These are phyloP conservation scores for Epistrophella euchroma DNA, from an alignment of 2,888 invertebrate species.

Conservation along the genomic window DNA sequence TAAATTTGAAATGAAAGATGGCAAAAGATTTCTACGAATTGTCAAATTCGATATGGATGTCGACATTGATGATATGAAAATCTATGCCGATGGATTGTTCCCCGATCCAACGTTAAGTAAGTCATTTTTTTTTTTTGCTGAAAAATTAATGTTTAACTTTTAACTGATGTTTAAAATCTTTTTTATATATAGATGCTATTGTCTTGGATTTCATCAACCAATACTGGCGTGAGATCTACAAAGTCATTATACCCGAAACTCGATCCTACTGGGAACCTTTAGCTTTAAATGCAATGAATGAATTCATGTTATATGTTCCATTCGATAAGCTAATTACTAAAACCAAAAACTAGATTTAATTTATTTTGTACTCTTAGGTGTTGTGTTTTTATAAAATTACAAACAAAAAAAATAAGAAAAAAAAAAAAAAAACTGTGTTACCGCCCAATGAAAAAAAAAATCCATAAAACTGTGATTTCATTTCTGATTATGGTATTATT, in stretches of 20 bases:
- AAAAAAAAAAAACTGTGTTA: background rate
- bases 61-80: constrained; percentile 87
- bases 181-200: constrained; percentile 78
- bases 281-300: constrained; percentile 80
- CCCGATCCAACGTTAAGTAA: constrained; percentile 88
- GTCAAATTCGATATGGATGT: constrained; percentile 87
- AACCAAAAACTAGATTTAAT: constrained; percentile 74
- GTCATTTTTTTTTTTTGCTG: constrained; percentile 80
- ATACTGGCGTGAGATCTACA: constrained; percentile 85
- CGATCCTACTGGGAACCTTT: constrained; percentile 81
- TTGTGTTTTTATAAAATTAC: constrained; percentile 28
- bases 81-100: constrained; percentile 86
- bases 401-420: background rate
- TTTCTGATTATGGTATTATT: constrained; percentile 6
- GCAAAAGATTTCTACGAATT: constrained; percentile 86
- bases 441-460: background rate
- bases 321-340: constrained; percentile 81
- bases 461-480: background rate
- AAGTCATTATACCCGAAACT: constrained; percentile 84
- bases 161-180: no score
- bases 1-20: constrained; percentile 85
- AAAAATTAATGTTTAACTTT: background rate
- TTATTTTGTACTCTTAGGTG: constrained; percentile 29
- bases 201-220: constrained; percentile 85
- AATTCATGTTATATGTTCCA: constrained; percentile 81